phyloP scores from a whole-genome alignment of 2,113 vertebrate species.

The Jaculus jaculus region DNA sequence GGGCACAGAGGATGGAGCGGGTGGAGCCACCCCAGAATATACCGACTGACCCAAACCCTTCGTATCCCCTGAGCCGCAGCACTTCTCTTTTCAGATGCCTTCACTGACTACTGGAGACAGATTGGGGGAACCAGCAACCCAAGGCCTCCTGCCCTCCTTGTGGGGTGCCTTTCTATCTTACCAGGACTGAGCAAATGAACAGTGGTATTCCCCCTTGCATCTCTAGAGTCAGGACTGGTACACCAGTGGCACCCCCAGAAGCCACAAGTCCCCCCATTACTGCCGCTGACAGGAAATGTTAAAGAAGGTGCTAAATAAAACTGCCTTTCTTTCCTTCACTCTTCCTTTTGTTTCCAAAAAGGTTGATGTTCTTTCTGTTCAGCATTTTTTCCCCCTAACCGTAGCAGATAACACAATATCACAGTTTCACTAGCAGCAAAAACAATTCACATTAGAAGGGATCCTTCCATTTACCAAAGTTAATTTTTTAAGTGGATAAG shows the following conservation, averaged over 20 bases:
- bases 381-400: constrained; percentile 28
- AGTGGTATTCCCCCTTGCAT: too few relatives aligned
- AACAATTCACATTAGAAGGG: constrained; percentile 77
- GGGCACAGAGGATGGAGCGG: rapidly evolving
- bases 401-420: constrained; percentile 61
- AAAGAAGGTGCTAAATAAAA: too few relatives aligned
- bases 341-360: neutral
- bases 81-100: neutral
- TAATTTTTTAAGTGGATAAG: constrained; percentile 92
- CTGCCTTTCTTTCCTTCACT: neutral
- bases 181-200: neutral
- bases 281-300: neutral
- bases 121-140: neutral
- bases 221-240: neutral
- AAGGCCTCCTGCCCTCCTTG: neutral
- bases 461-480: constrained; percentile 83
- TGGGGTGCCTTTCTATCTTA: neutral
- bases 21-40: rapidly evolving
- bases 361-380: neutral
- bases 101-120: neutral
- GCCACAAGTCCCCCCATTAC: neutral
- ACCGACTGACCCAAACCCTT: neutral
- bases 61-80: neutral
- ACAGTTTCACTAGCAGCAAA: constrained; percentile 73
- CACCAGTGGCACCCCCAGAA: neutral